Evolutionary conservation across 2,113 vertebrate genomes (phyloP).

Genomic region (Bubo bubo): DNA sequence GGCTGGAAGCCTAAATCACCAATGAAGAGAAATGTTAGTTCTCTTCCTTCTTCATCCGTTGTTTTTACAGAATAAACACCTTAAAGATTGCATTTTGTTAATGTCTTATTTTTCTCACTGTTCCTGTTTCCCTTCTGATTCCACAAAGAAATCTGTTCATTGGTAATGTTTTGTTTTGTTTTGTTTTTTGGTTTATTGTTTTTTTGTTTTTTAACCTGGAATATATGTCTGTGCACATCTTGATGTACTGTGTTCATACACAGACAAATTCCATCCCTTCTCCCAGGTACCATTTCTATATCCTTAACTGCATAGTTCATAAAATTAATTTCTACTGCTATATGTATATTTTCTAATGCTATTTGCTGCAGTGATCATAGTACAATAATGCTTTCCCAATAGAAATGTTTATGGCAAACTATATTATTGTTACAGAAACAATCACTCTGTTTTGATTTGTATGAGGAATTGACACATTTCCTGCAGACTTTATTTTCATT

Average conservation of each 20-base stretch:
- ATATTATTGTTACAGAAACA: slow-evolving; percentile 25
- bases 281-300: neutral
- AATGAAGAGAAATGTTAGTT: neutral
- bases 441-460: slow-evolving; percentile 17
- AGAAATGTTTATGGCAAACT: slow-evolving; percentile 35
- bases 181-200: neutral
- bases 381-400: neutral
- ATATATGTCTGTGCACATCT: neutral
- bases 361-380: slow-evolving; percentile 18
- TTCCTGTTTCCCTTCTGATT: neutral
- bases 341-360: neutral
- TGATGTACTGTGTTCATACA: neutral
- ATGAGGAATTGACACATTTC: slow-evolving; percentile 42
- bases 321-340: slow-evolving; percentile 8
- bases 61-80: too few relatives aligned
- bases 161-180: neutral
- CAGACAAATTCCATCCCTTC: neutral
- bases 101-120: neutral
- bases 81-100: neutral
- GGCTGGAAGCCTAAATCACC: neutral
- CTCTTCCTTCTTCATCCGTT: neutral
- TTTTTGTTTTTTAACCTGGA: neutral
- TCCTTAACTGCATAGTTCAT: neutral
- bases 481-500: slow-evolving; percentile 47
- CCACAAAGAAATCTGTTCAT: neutral